Conservation (phyloP, 2,113 vertebrate genomes). For the Canis aureus region DNA sequence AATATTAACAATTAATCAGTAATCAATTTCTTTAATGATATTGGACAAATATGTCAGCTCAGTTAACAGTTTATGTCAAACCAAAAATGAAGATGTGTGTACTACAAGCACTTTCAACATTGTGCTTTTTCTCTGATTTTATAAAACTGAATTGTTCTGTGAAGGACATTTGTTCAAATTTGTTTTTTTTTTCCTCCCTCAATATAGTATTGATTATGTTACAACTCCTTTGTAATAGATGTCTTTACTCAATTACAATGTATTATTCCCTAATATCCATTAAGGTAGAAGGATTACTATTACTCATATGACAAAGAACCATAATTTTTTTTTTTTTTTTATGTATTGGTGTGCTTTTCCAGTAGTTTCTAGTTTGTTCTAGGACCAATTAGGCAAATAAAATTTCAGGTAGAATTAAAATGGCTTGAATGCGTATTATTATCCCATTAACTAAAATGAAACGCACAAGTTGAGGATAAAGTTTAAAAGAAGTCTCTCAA, state of each 20-base stretch:
- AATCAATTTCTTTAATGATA: not conserved
- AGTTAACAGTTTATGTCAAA: not conserved
- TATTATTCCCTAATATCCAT: slow-evolving; percentile 66
- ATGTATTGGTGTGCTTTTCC: slow-evolving; percentile 41
- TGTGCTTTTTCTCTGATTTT: not conserved
- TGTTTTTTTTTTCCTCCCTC: slow-evolving; percentile 27
- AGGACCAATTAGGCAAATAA: slow-evolving; percentile 37
- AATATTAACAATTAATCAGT: not conserved
- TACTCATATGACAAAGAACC: slow-evolving; percentile 67
- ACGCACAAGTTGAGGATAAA: not conserved
- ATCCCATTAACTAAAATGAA: slow-evolving; percentile 49
- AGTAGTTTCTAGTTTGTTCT: slow-evolving; percentile 15
- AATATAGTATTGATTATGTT: not conserved
- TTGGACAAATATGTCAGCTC: not conserved
- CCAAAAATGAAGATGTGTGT: not conserved
- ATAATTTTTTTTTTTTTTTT: not conserved
- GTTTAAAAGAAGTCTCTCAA: not conserved
- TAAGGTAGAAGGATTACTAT: slow-evolving; percentile 71
- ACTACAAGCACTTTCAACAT: not conserved
- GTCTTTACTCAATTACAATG: slow-evolving; percentile 50
- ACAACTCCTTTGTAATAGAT: not conserved
- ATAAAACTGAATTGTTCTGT: not conserved
- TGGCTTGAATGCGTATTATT: not conserved
- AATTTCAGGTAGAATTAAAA: slow-evolving; percentile 46
- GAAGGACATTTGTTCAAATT: not conserved